Base-by-base conservation (phyloP, 2,113 vertebrate species). In the Plecturocebus donacophilus region DNA sequence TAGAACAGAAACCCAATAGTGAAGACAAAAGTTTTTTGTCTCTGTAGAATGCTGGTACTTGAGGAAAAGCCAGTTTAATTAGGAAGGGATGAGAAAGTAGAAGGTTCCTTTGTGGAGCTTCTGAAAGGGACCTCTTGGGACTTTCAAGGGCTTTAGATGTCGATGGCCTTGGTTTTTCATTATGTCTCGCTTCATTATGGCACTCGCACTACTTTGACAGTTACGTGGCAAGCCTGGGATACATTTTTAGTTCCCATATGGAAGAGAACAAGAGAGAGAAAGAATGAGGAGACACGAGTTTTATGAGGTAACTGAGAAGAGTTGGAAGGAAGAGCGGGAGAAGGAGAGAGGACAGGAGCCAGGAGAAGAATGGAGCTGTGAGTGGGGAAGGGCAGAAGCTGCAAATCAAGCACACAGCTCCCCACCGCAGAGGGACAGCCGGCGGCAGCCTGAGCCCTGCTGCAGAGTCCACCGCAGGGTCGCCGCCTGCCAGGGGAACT, bases 41-140 rank as follows among this genome's bases (percentile, higher is more conserved):
- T 85, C 13, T 73, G 52, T 71, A 76, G 83, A 95, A 96, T 81
- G 40, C 52, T 82, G 58, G 84, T 95, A 81, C 92, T 98, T 96
- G 81, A 97, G 96, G 92, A 94, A 95, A 97, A 95, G 56, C 92
- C 84, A 77, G 54, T 90, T 96, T 88, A 92, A 97, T 93, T 95
- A 95, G 87, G 93, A 96, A 6, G 35, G 21, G 30, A 66, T 94
- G 90, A 90, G 52, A 93, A 87, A 93, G 84, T 83, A 80, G 92
- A 95, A 89, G 49, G 20, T 93, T 96, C 77, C 73, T 96, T 92
- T 97, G 92, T 94, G 77, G 89, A 27, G 38, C 76, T 87, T 87
- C 87, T 90, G 71, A 97, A 97, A 97, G 80, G 76, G 92, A 77
- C 76, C 61, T 92, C 79, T 89, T 93, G 84, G 83, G 87, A 40